Evolutionary conservation across 2,113 vertebrate genomes (phyloP).

Genomic region (Morone saxatilis): DNA sequence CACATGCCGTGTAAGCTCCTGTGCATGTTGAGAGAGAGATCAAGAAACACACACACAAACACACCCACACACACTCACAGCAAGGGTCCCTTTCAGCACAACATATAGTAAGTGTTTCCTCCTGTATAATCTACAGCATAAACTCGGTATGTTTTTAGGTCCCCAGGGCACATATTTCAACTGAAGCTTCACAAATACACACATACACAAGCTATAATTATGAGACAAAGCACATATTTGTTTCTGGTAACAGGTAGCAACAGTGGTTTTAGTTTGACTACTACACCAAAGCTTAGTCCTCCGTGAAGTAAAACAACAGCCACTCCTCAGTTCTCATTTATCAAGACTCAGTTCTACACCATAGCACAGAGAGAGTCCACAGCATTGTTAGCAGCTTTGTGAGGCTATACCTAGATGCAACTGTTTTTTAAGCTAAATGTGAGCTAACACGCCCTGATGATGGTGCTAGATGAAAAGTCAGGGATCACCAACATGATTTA

Average conservation of each 20-base stretch:
- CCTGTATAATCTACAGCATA: conserved; percentile 30
- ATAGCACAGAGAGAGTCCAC: too few relatives aligned
- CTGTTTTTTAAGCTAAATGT: too few relatives aligned
- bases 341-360: background rate
- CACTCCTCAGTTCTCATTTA: conserved; percentile 3
- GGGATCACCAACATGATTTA: background rate
- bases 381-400: background rate
- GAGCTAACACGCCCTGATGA: background rate
- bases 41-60: background rate
- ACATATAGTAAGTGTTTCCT: conserved; percentile 9
- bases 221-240: conserved; percentile 57
- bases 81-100: conserved; percentile 26
- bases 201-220: conserved; percentile 56
- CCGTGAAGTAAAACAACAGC: background rate
- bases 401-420: too few relatives aligned
- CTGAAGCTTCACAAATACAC: conserved; percentile 37
- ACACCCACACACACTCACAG: background rate
- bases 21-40: conserved; percentile 5
- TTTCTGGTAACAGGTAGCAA: conserved; percentile 17
- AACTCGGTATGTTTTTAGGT: conserved; percentile 13
- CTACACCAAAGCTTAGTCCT: conserved; percentile 28
- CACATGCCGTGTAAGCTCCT: background rate
- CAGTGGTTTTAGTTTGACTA: background rate
- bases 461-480: background rate
- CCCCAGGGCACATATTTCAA: conserved; percentile 58